Percentiles rank a stretch among this genome's conserved stretches.
These are phyloP conservation scores for Podarcis lilfordi DNA, from an alignment of 2,797 vertebrate genomes.

Conservation along the genomic window DNA sequence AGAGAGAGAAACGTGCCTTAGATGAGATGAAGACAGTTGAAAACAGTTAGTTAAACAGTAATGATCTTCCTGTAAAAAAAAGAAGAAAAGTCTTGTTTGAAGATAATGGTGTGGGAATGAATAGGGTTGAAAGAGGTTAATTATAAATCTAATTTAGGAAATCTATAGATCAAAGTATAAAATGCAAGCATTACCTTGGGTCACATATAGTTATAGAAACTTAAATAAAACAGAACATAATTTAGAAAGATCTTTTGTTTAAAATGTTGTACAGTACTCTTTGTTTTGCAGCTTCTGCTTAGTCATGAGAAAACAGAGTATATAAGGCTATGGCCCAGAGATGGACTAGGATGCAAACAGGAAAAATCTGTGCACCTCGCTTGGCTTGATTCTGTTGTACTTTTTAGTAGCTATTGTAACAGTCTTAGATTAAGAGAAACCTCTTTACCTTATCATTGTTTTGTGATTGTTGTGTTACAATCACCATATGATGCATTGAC, in stretches of 20 bases:
- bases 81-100: background rate
- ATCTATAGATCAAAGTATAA: slow-evolving; percentile 5
- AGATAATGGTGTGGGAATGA: slow-evolving; percentile 3
- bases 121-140: slow-evolving; percentile 9
- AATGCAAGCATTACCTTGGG: background rate
- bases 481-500: too few species aligned
- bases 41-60: too few species aligned
- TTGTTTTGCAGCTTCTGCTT: background rate
- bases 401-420: background rate
- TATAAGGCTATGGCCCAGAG: background rate
- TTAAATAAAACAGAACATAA: background rate
- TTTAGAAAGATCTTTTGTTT: slow-evolving; percentile 4
- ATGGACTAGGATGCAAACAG: background rate
- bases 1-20: too few species aligned
- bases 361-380: background rate
- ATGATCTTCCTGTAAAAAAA: background rate
- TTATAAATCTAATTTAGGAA: slow-evolving; percentile 9
- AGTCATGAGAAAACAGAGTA: background rate
- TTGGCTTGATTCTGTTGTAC: background rate
- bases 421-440: background rate
- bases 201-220: background rate
- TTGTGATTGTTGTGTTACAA: too few species aligned
- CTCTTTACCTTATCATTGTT: too few species aligned
- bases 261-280: too few species aligned
- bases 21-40: too few species aligned